phyloP scores from a whole-genome alignment of 2,888 invertebrate genomes.

The Epinotia demarniana region DNA sequence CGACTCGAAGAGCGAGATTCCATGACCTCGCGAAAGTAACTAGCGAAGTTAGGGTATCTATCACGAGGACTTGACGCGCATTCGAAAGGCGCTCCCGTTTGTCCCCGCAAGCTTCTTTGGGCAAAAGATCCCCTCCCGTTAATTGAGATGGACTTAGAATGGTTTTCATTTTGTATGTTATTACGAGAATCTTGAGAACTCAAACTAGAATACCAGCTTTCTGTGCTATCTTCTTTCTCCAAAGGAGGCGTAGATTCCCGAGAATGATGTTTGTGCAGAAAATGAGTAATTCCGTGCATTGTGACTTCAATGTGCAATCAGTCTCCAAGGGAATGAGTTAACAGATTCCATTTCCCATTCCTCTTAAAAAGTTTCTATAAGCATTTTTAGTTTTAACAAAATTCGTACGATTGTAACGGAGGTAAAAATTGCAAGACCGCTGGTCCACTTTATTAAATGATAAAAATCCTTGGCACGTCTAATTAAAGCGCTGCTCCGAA shows the following conservation, averaged over 20 bases:
- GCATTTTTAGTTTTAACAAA: background rate
- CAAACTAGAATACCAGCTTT: constrained; percentile 76
- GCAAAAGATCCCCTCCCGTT: constrained; percentile 62
- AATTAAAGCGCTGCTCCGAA: constrained; percentile 11
- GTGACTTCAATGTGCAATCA: constrained; percentile 48
- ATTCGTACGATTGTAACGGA: constrained; percentile 14
- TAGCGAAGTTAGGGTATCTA: constrained; percentile 76
- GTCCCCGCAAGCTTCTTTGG: constrained; percentile 64
- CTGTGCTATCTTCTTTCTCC: constrained; percentile 74
- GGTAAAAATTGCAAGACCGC: constrained; percentile 13
- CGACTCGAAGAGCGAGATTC: constrained; percentile 59
- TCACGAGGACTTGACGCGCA: constrained; percentile 77
- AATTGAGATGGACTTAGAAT: constrained; percentile 65
- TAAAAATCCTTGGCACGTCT: constrained; percentile 27
- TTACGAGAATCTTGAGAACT: constrained; percentile 63
- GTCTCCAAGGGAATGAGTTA: constrained; percentile 33
- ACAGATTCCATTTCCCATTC: constrained; percentile 20
- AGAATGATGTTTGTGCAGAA: constrained; percentile 69
- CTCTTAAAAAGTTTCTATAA: background rate
- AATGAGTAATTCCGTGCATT: constrained; percentile 81
- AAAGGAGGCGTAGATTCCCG: constrained; percentile 67
- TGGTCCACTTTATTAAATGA: constrained; percentile 18
- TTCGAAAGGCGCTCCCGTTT: constrained; percentile 66
- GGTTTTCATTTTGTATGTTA: constrained; percentile 55
- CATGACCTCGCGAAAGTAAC: constrained; percentile 76